These are phyloP conservation scores for Lysiphlebus fabarum DNA, from an alignment of 1,140 invertebrate species.

Conservation along the genomic window DNA sequence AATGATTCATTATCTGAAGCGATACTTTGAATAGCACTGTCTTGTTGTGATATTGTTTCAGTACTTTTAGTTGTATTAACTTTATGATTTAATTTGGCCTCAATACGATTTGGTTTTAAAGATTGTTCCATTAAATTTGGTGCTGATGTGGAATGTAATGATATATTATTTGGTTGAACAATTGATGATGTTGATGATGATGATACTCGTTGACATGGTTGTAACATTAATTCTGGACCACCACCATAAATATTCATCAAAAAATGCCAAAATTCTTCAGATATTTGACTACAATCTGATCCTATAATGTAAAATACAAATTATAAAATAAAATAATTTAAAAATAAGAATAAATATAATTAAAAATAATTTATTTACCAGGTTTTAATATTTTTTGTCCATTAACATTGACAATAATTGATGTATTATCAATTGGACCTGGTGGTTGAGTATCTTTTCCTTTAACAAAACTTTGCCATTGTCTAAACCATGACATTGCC, in stretches of 20 bases:
- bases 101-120: conserved; percentile 38
- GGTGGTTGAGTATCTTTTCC: conserved; percentile 74
- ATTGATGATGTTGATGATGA: conserved; percentile 33
- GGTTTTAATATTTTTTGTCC: conserved; percentile 57
- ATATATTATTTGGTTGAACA: conserved; percentile 41
- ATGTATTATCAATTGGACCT: conserved; percentile 81
- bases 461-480: conserved; percentile 86
- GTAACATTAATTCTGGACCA: conserved; percentile 72
- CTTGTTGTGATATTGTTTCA: conserved; percentile 46
- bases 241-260: conserved; percentile 81
- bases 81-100: conserved; percentile 39
- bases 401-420: conserved; percentile 62
- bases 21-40: conserved; percentile 44
- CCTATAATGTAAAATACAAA: conserved; percentile 41
- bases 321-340: conserved; percentile 10
- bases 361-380: conserved; percentile 47
- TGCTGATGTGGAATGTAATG: conserved; percentile 51
- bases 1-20: conserved; percentile 40
- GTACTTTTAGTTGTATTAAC: conserved; percentile 42
- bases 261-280: conserved; percentile 81
- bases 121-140: conserved; percentile 43
- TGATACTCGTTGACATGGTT: conserved; percentile 50
- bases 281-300: conserved; percentile 81
- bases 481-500: conserved; percentile 83
- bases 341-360: conserved; percentile 8